Evolutionary conservation across 2,888 invertebrate genomes (phyloP).

Genomic region (Scelioninae gen. 1): DNA sequence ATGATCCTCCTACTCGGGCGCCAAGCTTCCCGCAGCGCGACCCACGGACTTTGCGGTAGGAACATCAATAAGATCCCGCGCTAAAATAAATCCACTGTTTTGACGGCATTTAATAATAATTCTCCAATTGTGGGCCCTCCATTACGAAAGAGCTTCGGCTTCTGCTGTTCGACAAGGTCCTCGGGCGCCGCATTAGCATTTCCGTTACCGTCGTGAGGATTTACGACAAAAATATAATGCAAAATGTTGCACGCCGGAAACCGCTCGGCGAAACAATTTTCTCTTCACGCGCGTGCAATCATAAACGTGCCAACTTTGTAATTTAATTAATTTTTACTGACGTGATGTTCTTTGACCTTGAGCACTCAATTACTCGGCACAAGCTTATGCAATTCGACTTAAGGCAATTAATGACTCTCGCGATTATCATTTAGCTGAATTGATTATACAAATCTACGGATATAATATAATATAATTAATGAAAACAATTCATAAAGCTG

Average conservation of each 20-base stretch:
- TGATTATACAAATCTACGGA: not conserved
- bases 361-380: slow-evolving; percentile 37
- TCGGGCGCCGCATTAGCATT: slow-evolving; percentile 76
- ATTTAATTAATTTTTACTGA: slow-evolving; percentile 61
- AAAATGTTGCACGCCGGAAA: slow-evolving; percentile 52
- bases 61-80: slow-evolving; percentile 81
- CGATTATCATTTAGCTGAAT: not conserved
- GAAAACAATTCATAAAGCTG: slow-evolving; percentile 2
- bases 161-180: slow-evolving; percentile 69
- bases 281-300: slow-evolving; percentile 42
- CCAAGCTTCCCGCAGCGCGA: slow-evolving; percentile 77
- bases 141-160: slow-evolving; percentile 73
- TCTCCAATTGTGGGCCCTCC: slow-evolving; percentile 76
- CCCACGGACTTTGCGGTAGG: slow-evolving; percentile 75
- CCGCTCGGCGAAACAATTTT: slow-evolving; percentile 53
- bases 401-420: slow-evolving; percentile 13
- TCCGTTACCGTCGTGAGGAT: slow-evolving; percentile 73
- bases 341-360: slow-evolving; percentile 52
- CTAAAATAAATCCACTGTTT: slow-evolving; percentile 81
- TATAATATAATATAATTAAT: not conserved
- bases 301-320: slow-evolving; percentile 47
- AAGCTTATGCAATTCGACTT: slow-evolving; percentile 21
- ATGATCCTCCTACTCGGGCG: slow-evolving; percentile 79
- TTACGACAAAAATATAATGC: slow-evolving; percentile 73
- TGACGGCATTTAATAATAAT: slow-evolving; percentile 82